Evolutionary conservation across 1,140 invertebrate species (phyloP), one percentile per base, ranked within the genome.

Genomic region (Drosophila nasuta): DNA sequence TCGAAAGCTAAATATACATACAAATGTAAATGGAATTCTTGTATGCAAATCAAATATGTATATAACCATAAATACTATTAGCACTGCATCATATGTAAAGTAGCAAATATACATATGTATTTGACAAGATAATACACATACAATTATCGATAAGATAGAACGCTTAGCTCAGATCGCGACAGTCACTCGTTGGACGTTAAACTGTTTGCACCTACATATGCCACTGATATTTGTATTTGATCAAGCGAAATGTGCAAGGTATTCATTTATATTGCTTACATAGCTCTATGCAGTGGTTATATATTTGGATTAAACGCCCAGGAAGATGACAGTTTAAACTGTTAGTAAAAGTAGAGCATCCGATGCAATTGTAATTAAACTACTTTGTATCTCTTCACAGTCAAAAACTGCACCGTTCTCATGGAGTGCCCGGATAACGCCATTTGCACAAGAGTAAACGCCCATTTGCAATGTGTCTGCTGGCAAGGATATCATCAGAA

Each of bases 341-440:
- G 73, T 75, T 20, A 59, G 68, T 75, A 0, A 25, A 25, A 58
- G 71, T 7, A 57, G 7, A 30, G 30, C 5, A 35, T 15, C 0
- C 28, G 15, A 0, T 45, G 7, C 28, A 10, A 17, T 48, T 54
- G 8, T 33, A 17, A 28, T 45, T 35, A 48, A 28, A 48, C 13
- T 41, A 65, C 1, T 10, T 46, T 4, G 0, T 25, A 4, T 25
- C 5, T 4, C 35, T 10, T 77, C 52, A 15, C 45, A 77, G 70
- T 68, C 54, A 67, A 67, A 11, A 51, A 73, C 13, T 77, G 75
- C 38, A 43, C 75, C 4, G 46, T 33, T 13, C 10, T 49, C 3
- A 35, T 35, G 1, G 57, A 78, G 15, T 75, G 73, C 15, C 77
- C 73, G 2, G 62, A 67, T 28, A 51, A 70, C n/a, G 51, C 72